Evolutionary conservation across 1,140 invertebrate species (phyloP).

Genomic region (Carposina sasakii): DNA sequence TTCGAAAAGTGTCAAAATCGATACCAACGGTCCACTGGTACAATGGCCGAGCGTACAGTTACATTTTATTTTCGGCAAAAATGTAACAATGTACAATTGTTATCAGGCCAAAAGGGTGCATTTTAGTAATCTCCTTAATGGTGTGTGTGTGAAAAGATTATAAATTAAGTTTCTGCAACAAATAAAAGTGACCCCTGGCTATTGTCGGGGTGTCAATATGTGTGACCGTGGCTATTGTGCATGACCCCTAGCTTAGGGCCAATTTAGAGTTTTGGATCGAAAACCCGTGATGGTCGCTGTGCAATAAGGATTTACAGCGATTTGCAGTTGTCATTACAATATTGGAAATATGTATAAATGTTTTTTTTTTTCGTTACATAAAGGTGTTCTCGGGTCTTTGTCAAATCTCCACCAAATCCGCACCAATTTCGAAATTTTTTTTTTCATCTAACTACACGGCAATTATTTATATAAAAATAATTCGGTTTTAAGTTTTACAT

Average conservation of each 20-base stretch:
- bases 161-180: constrained; percentile 72
- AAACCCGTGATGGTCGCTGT: constrained; percentile 44
- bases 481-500: too few relatives aligned
- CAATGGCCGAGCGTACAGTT: constrained; percentile 47
- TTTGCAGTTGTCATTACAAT: constrained; percentile 35
- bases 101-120: constrained; percentile 66
- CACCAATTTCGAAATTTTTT: too few relatives aligned
- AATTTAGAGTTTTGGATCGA: constrained; percentile 58
- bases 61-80: constrained; percentile 56
- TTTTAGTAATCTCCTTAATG: constrained; percentile 72
- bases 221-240: constrained; percentile 65
- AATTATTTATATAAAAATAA: too few relatives aligned
- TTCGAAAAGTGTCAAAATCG: constrained; percentile 59
- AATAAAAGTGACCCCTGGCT: constrained; percentile 69
- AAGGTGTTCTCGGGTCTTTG: too few relatives aligned
- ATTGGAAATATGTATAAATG: constrained; percentile 22
- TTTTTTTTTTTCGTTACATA: constrained; percentile 17
- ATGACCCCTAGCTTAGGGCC: constrained; percentile 60
- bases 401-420: too few relatives aligned
- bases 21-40: constrained; percentile 43
- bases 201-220: constrained; percentile 67
- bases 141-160: constrained; percentile 71
- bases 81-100: constrained; percentile 68
- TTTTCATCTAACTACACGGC: too few relatives aligned
- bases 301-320: constrained; percentile 40